Evolutionary conservation across 2,888 invertebrate species (phyloP), one percentile per base, ranked within the genome.

Genomic region (Nomada fucata): DNA sequence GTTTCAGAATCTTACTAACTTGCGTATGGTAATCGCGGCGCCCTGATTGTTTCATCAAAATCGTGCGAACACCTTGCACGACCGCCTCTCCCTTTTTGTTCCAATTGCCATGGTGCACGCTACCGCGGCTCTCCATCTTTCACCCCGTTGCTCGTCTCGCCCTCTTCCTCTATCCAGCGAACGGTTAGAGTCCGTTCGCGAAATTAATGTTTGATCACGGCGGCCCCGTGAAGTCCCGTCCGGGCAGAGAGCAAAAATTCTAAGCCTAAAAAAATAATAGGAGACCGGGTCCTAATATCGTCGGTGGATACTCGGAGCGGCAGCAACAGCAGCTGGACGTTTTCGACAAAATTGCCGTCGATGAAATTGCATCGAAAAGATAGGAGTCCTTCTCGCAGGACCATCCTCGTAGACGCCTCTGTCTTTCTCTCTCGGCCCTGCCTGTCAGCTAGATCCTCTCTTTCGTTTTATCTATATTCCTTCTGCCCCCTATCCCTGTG

Each of bases 291-390:
- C 59, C 76, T 84, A 86, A 86, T 78, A 84, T 71, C 82, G 67
- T 61, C 68, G 79, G 67, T 80, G 84, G 83, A 72, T 70, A 63
- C 59, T 70, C 76, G 52, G 44, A 65, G 42, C 67, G n/a, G 90
- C 91, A 90, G 90, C 91, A 65, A 29, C 67, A 23, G 90, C 91
- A 90, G 90, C 91, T 88, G 90, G 89, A 83, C 86, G 85, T 84
- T 88, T 89, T 85, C 86, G 86, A 77, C 85, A 57, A 90, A 89
- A 90, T 91, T 91, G 86, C 85, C 76, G 83, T 81, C 85, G 88
- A 86, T 86, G 83, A 89, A 87, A 90, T 87, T 86, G 86, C 84
- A 78, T 64, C 76, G 69, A 82, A 73, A 61, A 89, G 79, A 77
- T 79, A 55, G 78, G 72, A 72, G 69, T 55, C 76, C 70, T 80